A percentile compares a stretch with the other conserved stretches of the same genome.
phyloP scores from a whole-genome alignment of 2,888 invertebrate genomes.

The Lasioglossum pauxillum region DNA sequence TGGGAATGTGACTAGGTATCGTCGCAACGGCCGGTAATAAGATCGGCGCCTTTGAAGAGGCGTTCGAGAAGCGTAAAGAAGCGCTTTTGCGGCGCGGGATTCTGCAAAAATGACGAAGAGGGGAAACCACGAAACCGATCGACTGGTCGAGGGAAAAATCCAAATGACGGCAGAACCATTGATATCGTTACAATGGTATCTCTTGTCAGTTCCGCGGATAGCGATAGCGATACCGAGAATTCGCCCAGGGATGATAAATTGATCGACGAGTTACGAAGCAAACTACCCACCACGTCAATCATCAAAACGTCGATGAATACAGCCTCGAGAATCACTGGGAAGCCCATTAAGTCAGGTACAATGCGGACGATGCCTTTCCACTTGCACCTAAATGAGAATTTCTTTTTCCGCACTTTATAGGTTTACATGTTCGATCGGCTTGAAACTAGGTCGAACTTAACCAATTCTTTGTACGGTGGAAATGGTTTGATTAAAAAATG shows the following conservation, averaged over 20 bases:
- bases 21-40: constrained; percentile 74
- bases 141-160: constrained; percentile 57
- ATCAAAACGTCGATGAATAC: constrained; percentile 78
- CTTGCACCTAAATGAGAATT: constrained; percentile 9
- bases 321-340: constrained; percentile 66
- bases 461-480: neutral
- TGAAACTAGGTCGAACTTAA: neutral
- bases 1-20: constrained; percentile 36
- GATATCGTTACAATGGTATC: constrained; percentile 89
- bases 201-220: constrained; percentile 88
- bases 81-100: constrained; percentile 56
- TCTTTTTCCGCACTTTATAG: neutral
- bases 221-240: constrained; percentile 85
- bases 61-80: constrained; percentile 78
- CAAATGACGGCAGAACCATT: constrained; percentile 62
- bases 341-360: constrained; percentile 80
- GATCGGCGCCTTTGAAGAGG: constrained; percentile 78
- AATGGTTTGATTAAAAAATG: neutral
- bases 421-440: neutral
- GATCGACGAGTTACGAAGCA: constrained; percentile 80
- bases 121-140: constrained; percentile 50
- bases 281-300: constrained; percentile 81
- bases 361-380: neutral
- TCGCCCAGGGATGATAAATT: constrained; percentile 80
- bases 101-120: constrained; percentile 68